These are phyloP conservation scores for Raja brachyura DNA, from an alignment of 2,113 vertebrate species.

Conservation along the genomic window DNA sequence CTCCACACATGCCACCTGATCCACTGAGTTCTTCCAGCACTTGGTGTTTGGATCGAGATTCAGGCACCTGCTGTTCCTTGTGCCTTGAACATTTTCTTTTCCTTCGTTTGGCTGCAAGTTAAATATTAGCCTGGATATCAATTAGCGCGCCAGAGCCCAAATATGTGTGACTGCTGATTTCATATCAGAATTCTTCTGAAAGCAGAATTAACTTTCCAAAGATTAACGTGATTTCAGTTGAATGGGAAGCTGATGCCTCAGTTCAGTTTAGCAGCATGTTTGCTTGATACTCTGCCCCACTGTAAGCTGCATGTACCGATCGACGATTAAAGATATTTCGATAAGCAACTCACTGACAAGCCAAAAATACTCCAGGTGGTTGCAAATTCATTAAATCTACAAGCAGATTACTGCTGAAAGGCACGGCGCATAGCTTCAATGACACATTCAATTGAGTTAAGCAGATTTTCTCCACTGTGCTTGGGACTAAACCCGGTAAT, in stretches of 20 bases:
- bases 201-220: not conserved
- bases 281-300: not conserved
- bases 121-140: not conserved
- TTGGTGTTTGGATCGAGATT: too few relatives aligned
- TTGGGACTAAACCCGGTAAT: not conserved
- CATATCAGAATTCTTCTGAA: not conserved
- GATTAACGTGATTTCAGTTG: not conserved
- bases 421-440: not conserved
- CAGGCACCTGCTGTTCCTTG: too few relatives aligned
- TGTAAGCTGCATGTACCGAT: not conserved
- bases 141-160: not conserved
- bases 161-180: not conserved
- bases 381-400: not conserved
- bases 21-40: too few relatives aligned
- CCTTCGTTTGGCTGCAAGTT: not conserved
- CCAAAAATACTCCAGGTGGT: not conserved
- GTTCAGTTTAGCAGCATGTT: not conserved
- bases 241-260: not conserved
- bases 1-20: too few relatives aligned
- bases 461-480: not conserved
- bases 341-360: not conserved
- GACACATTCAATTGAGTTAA: not conserved
- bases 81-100: too few relatives aligned
- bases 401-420: conserved; percentile 10
- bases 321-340: conserved; percentile 5